These are phyloP conservation scores for Calameuta filiformis DNA, from an alignment of 2,888 invertebrate species.

Conservation along the genomic window DNA sequence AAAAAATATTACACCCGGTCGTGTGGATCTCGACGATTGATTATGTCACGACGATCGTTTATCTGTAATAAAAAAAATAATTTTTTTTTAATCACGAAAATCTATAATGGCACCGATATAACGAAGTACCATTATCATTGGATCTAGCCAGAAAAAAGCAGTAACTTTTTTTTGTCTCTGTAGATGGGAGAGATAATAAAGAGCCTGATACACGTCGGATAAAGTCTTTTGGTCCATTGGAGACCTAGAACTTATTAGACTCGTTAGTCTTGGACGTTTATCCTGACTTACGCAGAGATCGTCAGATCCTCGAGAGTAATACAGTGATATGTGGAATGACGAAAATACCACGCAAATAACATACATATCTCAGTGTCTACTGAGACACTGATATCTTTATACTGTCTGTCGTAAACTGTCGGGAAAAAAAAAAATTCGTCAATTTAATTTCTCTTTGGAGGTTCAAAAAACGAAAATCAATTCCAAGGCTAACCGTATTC, in stretches of 20 bases:
- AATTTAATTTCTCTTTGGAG: neutral
- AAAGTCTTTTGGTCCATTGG: neutral
- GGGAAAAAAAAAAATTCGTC: no score
- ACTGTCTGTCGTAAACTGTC: no score
- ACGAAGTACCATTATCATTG: neutral
- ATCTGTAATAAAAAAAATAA: neutral
- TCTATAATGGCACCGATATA: neutral
- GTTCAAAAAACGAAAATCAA: no score
- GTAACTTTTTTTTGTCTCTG: neutral
- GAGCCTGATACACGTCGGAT: neutral
- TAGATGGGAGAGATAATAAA: neutral
- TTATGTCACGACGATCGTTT: neutral
- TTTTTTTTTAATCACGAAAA: neutral
- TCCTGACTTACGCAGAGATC: neutral
- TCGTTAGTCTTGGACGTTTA: neutral
- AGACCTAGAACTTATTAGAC: neutral
- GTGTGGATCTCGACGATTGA: neutral
- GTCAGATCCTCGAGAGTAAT: neutral
- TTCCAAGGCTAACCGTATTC: neutral
- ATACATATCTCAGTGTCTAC: neutral
- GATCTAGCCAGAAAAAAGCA: neutral
- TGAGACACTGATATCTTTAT: no score
- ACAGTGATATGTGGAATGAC: neutral
- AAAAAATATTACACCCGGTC: neutral
- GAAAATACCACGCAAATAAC: neutral